Evolutionary conservation across 2,113 vertebrate genomes (phyloP), one percentile per base, ranked within the genome.

Genomic region (Microcebus jonahi): DNA sequence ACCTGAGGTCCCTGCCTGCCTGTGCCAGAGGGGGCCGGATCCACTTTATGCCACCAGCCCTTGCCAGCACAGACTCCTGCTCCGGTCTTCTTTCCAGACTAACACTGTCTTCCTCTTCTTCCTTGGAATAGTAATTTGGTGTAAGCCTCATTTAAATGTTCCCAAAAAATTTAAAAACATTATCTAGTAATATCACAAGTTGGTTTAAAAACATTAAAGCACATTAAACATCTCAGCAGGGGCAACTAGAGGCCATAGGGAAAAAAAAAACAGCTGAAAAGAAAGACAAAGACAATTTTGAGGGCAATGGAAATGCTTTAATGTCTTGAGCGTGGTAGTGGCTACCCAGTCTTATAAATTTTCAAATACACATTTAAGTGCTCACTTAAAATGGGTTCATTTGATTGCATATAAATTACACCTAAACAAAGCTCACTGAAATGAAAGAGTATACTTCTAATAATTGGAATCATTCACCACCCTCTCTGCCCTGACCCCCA

Each of bases 121-220:
- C 8, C 48, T 67, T 79, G 34, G 39, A 73, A 88, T 87, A 53
- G 12, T n/a, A 53, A 27, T 39, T 92, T 76, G 34, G 1, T 75
- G 10, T 80, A 20, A 84, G 11, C 63, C 80, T 73, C 12, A 11
- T 63, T 96, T 59, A 67, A 31, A 82, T 39, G 53, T 80, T 70
- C 29, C 25, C 34, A 68, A 90, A 68, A 61, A 92, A 96, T 57
- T 61, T 63, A 94, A 82, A 89, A 86, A 45, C 70, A 25, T 31
- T 67, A 39, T 10, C 53, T 36, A 45, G 6, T 73, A 61, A 73
- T 55, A 53, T 94, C 18, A 86, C 17, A 59, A 87, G 14, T 31
- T 61, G 83, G 61, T 86, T 59, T 59, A 25, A 59, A 79, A 82
- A 39, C n/a, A 45, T 25, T 67, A 65, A 5, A 90, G 20, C 29